Percentiles rank a stretch among this genome's conserved stretches.
Evolutionary conservation across 2,113 vertebrate genomes (phyloP).

Genomic region (Oreochromis niloticus): DNA sequence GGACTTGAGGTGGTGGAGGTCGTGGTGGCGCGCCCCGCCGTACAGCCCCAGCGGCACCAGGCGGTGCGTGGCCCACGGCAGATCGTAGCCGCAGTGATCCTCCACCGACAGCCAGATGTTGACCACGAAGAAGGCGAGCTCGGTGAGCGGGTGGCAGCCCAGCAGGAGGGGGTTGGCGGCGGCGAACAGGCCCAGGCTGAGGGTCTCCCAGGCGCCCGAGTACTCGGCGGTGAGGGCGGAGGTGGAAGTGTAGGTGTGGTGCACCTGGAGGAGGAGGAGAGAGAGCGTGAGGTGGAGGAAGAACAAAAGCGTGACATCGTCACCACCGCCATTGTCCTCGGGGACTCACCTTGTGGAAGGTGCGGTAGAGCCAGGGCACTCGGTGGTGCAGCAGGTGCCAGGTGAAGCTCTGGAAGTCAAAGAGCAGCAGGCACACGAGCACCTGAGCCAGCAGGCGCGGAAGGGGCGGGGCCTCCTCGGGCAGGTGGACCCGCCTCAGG

Average conservation of each 20-base stretch:
- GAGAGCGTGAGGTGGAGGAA: background rate
- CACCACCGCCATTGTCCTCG: background rate
- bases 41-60: conserved; percentile 85
- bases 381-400: conserved; percentile 78
- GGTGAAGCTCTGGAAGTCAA: conserved; percentile 85
- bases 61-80: conserved; percentile 86
- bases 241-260: conserved; percentile 82
- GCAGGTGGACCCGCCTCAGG: conserved; percentile 65
- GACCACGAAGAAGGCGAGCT: conserved; percentile 79
- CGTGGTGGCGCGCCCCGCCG: conserved; percentile 85
- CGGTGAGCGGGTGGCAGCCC: conserved; percentile 82
- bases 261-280: conserved; percentile 50
- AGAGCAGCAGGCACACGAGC: conserved; percentile 81
- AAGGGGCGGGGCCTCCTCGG: conserved; percentile 70
- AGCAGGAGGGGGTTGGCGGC: conserved; percentile 73
- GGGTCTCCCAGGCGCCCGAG: conserved; percentile 81
- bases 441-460: conserved; percentile 69
- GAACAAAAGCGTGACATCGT: background rate
- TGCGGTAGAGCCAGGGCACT: conserved; percentile 88
- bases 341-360: conserved; percentile 27
- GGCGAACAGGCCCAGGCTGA: conserved; percentile 83
- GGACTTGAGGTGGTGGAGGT: conserved; percentile 86
- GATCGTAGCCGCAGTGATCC: conserved; percentile 89
- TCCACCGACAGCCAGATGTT: conserved; percentile 95
- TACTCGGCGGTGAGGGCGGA: conserved; percentile 85